Evolutionary conservation across 2,113 vertebrate genomes (phyloP), one percentile per base, ranked within the genome.

Genomic region (Apodemus sylvaticus): DNA sequence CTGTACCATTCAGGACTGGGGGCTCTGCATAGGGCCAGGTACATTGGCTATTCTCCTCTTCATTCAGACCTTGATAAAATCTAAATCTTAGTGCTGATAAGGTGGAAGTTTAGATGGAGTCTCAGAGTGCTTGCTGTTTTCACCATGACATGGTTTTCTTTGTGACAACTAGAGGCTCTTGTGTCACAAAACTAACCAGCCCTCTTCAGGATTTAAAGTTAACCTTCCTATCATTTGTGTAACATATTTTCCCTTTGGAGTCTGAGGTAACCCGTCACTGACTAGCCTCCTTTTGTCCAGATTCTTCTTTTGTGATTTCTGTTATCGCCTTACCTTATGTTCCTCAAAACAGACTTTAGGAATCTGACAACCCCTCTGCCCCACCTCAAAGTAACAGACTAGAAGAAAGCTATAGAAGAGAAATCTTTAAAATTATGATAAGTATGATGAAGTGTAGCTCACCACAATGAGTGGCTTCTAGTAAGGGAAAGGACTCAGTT

Each of bases 131-230:
- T 39, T 3, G 10, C 13, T 68, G 31, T 36, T 36, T 64, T 64
- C 62, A 13, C 48, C 11, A 36, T 36, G 78, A 9, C 66, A 22
- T 29, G 24, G 24, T 64, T 10, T 36, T 68, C 66, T 19, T 42
- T 16, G 42, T n/a, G 85, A 10, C 68, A 24, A 36, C 73, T 26
- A 53, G 24, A 0, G 26, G 34, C 14, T 7, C 5, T 71, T 71
- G 0, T 3, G 4, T 12, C 86, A 22, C 34, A 20, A 42, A 6
- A 19, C 0, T 39, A 20, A 53, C 1, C 48, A 39, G 34, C 13
- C 39, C 3, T n/a, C 60, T 39, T 58, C 1, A 14, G 9, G 26
- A 19, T n/a, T 39, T 62, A 34, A 1, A 26, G 86, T 42, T 31
- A 39, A 48, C 8, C 12, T 77, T 31, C 20, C 51, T 7, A 1